Percentiles rank a stretch among this genome's conserved stretches.
phyloP scores from a whole-genome alignment of 2,113 vertebrate species.

The Strix uralensis region DNA sequence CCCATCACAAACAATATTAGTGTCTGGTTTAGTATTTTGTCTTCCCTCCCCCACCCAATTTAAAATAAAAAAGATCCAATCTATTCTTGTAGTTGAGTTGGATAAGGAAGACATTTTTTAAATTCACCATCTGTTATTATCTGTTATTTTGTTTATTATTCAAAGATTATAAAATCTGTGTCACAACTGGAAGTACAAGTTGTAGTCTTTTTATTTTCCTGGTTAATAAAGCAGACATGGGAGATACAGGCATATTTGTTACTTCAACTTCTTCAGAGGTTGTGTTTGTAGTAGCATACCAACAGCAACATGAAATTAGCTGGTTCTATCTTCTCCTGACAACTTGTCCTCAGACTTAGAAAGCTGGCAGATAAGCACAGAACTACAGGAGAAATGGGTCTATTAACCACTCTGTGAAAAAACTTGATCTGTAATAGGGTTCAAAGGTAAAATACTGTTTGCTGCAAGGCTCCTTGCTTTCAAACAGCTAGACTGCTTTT shows the following conservation, averaged over 20 bases:
- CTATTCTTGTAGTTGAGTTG: background rate
- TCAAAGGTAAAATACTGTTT: background rate
- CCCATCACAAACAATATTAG: background rate
- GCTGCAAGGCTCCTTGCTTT: background rate
- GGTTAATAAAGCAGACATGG: background rate
- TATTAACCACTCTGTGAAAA: background rate
- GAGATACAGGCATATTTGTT: background rate
- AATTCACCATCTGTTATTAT: background rate
- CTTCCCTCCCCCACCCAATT: rapidly evolving
- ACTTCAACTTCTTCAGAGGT: background rate
- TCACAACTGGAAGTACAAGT: background rate
- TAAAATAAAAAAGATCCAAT: too few species aligned
- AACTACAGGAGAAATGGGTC: background rate
- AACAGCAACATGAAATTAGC: background rate
- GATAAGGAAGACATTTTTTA: background rate
- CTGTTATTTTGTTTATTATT: background rate
- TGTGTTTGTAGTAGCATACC: background rate
- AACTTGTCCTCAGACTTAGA: background rate
- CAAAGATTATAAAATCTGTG: background rate
- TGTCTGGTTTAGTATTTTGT: background rate
- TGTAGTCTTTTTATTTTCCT: background rate
- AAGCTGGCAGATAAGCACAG: background rate
- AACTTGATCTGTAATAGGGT: background rate
- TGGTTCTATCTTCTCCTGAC: background rate
- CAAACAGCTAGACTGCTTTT: background rate